phyloP scores from a whole-genome alignment of 2,888 invertebrate species.

The Acrobasis repandana region DNA sequence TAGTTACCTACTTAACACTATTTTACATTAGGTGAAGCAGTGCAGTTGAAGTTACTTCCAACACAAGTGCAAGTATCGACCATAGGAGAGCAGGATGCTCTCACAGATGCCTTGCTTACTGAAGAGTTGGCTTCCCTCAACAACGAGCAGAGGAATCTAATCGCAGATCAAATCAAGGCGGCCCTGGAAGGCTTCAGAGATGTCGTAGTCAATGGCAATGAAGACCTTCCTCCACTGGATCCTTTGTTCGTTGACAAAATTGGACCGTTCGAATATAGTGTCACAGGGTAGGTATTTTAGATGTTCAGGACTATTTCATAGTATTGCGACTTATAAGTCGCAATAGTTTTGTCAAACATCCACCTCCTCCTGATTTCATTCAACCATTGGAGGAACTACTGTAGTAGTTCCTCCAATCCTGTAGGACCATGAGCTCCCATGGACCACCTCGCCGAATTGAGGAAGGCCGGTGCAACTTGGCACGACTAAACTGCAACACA shows the following conservation, averaged over 20 bases:
- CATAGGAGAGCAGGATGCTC: background rate
- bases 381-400: too few relatives aligned
- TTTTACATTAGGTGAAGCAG: background rate
- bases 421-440: too few relatives aligned
- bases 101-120: constrained; percentile 28
- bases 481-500: too few relatives aligned
- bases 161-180: constrained; percentile 39
- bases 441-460: too few relatives aligned
- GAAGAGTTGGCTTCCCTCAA: constrained; percentile 29
- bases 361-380: too few relatives aligned
- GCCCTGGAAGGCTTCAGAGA: constrained; percentile 48
- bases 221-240: constrained; percentile 49
- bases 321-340: too few relatives aligned
- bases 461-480: too few relatives aligned
- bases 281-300: constrained; percentile 40
- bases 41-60: constrained; percentile 5
- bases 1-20: background rate
- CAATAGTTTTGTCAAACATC: too few relatives aligned
- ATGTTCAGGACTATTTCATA: too few relatives aligned
- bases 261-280: constrained; percentile 42
- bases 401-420: too few relatives aligned
- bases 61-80: background rate
- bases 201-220: constrained; percentile 53
- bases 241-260: constrained; percentile 42
- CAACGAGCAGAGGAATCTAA: constrained; percentile 33